Conservation (phyloP, 2,888 invertebrate genomes). For the Ommatoiulus sabulosus region DNA sequence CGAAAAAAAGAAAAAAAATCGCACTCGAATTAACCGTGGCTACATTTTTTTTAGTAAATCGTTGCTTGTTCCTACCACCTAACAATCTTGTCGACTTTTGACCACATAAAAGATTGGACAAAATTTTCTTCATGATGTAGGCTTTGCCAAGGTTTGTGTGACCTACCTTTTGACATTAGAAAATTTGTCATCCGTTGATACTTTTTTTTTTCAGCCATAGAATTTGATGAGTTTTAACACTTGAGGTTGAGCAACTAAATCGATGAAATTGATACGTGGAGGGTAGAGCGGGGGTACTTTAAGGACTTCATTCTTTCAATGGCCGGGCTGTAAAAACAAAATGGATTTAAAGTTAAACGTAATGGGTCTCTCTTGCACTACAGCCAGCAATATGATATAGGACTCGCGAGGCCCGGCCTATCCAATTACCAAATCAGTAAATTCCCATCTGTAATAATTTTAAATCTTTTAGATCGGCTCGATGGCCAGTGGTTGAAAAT, state of each 20-base stretch:
- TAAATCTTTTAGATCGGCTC: conserved; percentile 40
- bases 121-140: conserved; percentile 51
- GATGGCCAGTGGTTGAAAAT: conserved; percentile 46
- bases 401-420: conserved; percentile 50
- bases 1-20: conserved; percentile 35
- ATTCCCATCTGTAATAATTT: conserved; percentile 53
- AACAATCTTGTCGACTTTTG: conserved; percentile 53
- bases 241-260: conserved; percentile 53
- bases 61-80: conserved; percentile 51
- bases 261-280: conserved; percentile 57
- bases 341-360: conserved; percentile 53
- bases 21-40: conserved; percentile 49
- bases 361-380: conserved; percentile 53
- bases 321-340: conserved; percentile 55
- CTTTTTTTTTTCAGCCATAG: conserved; percentile 53
- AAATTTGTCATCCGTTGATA: conserved; percentile 52
- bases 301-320: conserved; percentile 45
- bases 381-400: conserved; percentile 49
- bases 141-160: conserved; percentile 53
- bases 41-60: conserved; percentile 50
- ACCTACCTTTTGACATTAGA: conserved; percentile 53
- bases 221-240: conserved; percentile 58
- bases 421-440: conserved; percentile 53
- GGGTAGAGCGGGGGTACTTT: conserved; percentile 49
- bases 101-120: conserved; percentile 53